Conservation (phyloP, 2,113 vertebrate genomes). For the Fulmarus glacialis region DNA sequence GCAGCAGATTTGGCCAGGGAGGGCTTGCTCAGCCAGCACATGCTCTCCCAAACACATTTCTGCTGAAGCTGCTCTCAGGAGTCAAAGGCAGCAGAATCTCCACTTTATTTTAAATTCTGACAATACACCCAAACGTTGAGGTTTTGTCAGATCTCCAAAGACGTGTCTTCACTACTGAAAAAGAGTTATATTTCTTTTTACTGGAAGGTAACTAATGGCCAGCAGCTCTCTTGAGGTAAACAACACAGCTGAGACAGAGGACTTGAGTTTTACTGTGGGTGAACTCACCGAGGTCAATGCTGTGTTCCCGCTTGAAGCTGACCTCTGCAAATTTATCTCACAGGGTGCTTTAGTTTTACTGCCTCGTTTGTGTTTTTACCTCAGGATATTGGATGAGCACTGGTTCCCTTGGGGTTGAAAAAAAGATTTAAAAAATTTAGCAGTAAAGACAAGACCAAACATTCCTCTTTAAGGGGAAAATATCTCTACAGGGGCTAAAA, state of each 20-base stretch:
- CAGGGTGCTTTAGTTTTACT: not conserved
- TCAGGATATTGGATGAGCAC: slow-evolving; percentile 1
- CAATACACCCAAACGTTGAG: not conserved
- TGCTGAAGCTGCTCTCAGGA: not conserved
- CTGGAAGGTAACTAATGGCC: not conserved
- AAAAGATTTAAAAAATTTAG: not conserved
- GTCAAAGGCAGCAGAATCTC: not conserved
- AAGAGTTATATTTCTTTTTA: not conserved
- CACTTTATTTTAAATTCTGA: not conserved
- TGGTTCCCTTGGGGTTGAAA: not conserved
- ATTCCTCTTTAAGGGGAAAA: slow-evolving; percentile 11
- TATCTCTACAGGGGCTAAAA: not conserved
- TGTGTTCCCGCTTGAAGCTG: not conserved
- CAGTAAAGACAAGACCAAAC: slow-evolving; percentile 48
- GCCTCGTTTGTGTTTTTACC: not conserved
- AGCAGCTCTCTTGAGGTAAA: slow-evolving; percentile 12
- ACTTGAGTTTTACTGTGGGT: not conserved
- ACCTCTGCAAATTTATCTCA: slow-evolving; percentile 29
- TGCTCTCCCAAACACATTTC: not conserved
- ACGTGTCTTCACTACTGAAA: not conserved
- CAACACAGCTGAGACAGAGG: not conserved
- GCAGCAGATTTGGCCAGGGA: not conserved
- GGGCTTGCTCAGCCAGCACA: not conserved
- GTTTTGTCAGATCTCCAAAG: slow-evolving; percentile 18
- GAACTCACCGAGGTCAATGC: slow-evolving; percentile 26